phyloP scores from a whole-genome alignment of 2,113 vertebrate species.

The Anarhynchus alexandrinus region DNA sequence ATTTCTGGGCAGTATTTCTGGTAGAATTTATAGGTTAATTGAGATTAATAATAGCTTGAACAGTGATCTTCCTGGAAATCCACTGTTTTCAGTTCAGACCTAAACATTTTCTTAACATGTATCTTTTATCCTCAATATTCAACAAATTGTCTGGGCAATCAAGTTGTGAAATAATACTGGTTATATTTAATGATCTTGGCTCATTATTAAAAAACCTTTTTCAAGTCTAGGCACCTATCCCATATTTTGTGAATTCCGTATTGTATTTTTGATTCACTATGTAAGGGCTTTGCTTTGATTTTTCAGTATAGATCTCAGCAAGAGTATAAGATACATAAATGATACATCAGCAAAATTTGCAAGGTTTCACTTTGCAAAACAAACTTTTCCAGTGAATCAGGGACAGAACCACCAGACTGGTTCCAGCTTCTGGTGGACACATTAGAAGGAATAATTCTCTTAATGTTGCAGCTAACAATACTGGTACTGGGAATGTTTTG shows the following conservation, averaged over 20 bases:
- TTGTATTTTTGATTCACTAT: background rate
- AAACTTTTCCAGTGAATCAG: background rate
- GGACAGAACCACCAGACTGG: background rate
- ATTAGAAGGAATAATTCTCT: background rate
- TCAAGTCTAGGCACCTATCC: background rate
- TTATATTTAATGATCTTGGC: background rate
- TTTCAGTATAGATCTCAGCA: background rate
- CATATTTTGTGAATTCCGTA: background rate
- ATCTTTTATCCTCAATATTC: fast-evolving
- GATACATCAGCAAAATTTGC: background rate
- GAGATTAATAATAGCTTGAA: background rate
- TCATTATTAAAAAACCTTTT: background rate
- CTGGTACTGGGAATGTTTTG: background rate
- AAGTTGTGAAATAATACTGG: background rate
- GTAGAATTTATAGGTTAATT: background rate
- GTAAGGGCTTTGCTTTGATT: background rate
- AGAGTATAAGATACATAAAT: background rate
- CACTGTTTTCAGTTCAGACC: background rate
- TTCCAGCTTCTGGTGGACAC: background rate
- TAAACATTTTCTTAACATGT: background rate
- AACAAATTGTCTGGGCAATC: background rate
- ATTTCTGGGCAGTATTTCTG: background rate
- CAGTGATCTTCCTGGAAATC: background rate
- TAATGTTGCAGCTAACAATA: background rate
- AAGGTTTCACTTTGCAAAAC: background rate